These are phyloP conservation scores for Vimba vimba DNA, from an alignment of 2,113 vertebrate species.

Conservation along the genomic window DNA sequence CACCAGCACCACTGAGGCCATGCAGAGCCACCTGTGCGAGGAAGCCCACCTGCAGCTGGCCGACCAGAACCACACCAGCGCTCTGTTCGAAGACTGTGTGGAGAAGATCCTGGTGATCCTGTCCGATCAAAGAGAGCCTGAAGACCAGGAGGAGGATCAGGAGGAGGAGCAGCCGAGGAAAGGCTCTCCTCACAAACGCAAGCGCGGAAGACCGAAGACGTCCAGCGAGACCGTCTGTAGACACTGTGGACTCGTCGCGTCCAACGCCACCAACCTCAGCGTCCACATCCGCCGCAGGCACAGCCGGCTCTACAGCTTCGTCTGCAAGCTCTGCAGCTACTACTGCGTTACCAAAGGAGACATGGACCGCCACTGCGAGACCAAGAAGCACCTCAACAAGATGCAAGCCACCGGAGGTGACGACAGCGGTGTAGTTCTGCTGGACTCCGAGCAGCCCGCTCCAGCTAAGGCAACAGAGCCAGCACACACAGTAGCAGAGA, in stretches of 20 bases:
- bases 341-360: slow-evolving; percentile 98
- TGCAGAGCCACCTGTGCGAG: slow-evolving; percentile 88
- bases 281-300: slow-evolving; percentile 96
- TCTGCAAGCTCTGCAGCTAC: slow-evolving; percentile 93
- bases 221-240: slow-evolving; percentile 82
- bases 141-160: not conserved
- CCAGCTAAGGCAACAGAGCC: slow-evolving; percentile 38
- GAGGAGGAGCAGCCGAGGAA: slow-evolving; percentile 51
- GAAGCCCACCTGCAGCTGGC: slow-evolving; percentile 86
- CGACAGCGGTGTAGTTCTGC: slow-evolving; percentile 26
- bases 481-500: slow-evolving; percentile 59
- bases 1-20: slow-evolving; percentile 86
- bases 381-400: slow-evolving; percentile 91
- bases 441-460: slow-evolving; percentile 43
- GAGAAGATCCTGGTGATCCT: slow-evolving; percentile 83
- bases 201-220: slow-evolving; percentile 84
- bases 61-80: slow-evolving; percentile 78
- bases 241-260: slow-evolving; percentile 92
- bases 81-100: slow-evolving; percentile 83
- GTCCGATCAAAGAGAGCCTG: slow-evolving; percentile 58
- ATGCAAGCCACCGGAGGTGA: slow-evolving; percentile 75
- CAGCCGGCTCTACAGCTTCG: slow-evolving; percentile 93
- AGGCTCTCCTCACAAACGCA: slow-evolving; percentile 68
- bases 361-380: slow-evolving; percentile 97
- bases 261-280: slow-evolving; percentile 91